Evolutionary conservation across 2,888 invertebrate genomes (phyloP), one percentile per base, ranked within the genome.

Genomic region (Lasioglossum oenotherae): DNA sequence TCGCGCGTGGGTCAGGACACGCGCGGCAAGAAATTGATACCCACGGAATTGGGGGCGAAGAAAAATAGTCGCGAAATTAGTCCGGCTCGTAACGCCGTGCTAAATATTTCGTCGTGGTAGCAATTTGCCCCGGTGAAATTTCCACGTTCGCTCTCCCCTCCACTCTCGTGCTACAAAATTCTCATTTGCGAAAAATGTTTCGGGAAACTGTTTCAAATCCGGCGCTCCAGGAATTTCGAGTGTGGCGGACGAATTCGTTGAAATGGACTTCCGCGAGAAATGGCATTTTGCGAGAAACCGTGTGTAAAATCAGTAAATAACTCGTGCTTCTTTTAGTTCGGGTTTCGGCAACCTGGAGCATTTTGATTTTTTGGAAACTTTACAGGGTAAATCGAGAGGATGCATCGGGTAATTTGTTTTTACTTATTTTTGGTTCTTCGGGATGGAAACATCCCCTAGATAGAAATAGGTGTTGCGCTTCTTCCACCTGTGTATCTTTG

Each of bases 81-180:
- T 84, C 64, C 16, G 71, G 31, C 27, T 44, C 53, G 64, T 60
- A 14, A 16, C 31, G 44, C 53, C 60, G 49, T 67, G 79, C 72
- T 84, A 73, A 78, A 84, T 83, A 84, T 85, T 85, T 84, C 64
- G 72, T 57, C 27, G 44, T 64, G 46, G 27, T 78, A 71, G 71
- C 27, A 23, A 57, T 49, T 14, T 74, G 23, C 69, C 27, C 57
- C 27, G 16, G 44, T 4, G 64, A 64, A 73, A 79, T 35, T 75
- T 79, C 49, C 19, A 16, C 53, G 53, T 53, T 46, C 44, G 31
- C 5, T 27, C 60, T 10, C 57, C n/a, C 57, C n/a, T 23, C 38
- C 23, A 4, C 27, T 5, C 31, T 14, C 31, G 35, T 23, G 31
- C 44, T 46, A 64, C 41, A 14, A 27, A 27, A 46, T 60, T 23